Conservation (phyloP, 2,888 invertebrate genomes). For the Ectemnius continuus region DNA sequence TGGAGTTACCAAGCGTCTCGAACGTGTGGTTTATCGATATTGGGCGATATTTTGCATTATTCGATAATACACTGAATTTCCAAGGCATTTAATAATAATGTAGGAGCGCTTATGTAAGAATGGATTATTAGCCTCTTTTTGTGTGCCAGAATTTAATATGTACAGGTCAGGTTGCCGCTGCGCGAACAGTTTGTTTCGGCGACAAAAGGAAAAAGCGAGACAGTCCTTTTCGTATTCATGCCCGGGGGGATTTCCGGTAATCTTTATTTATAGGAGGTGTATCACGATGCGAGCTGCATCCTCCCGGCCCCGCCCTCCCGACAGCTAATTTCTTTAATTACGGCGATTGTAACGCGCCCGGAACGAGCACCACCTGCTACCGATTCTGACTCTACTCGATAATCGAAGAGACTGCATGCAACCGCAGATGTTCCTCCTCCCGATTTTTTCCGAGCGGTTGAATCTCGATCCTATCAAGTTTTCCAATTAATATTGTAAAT, state of each 20-base stretch:
- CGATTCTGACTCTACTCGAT: slow-evolving; percentile 27
- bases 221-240: no score
- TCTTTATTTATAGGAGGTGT: slow-evolving; percentile 61
- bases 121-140: no score
- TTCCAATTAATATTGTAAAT: no score
- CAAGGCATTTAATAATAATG: no score
- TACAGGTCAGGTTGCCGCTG: no score
- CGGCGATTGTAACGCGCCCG: slow-evolving; percentile 18
- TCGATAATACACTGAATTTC: no score
- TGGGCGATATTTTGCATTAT: no score
- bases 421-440: background rate
- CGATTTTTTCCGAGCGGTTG: background rate
- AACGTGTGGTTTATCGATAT: no score
- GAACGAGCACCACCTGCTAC: slow-evolving; percentile 36
- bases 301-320: background rate
- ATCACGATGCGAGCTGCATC: slow-evolving; percentile 10
- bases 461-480: background rate
- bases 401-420: slow-evolving; percentile 14
- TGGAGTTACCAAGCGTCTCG: no score
- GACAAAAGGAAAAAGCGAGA: no score
- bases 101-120: no score
- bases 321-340: slow-evolving; percentile 57
- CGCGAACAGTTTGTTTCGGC: slow-evolving; percentile 27
- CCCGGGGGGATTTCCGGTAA: slow-evolving; percentile 54
- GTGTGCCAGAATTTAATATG: no score